Conservation (phyloP, 1,140 invertebrate genomes). For the Piezodorus guildinii region DNA sequence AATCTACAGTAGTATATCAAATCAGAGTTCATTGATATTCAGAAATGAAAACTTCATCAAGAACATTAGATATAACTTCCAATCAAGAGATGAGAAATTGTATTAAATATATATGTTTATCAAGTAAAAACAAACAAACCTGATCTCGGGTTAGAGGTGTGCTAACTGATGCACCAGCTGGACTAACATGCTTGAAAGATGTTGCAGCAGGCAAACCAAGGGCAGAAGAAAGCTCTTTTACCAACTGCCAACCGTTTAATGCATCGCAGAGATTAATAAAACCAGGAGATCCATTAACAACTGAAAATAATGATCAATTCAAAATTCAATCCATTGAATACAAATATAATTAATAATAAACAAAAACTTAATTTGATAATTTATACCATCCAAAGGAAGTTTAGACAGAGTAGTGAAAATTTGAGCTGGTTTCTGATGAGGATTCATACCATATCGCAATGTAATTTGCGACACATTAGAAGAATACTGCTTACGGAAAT, state of each 20-base stretch:
- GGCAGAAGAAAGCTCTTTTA: slow-evolving; percentile 72
- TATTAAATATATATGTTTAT: background rate
- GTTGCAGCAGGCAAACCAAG: slow-evolving; percentile 80
- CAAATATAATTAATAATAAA: background rate
- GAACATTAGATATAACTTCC: no score
- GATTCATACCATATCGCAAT: slow-evolving; percentile 94
- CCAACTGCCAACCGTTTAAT: slow-evolving; percentile 93
- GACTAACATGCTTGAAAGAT: slow-evolving; percentile 96
- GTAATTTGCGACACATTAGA: slow-evolving; percentile 63
- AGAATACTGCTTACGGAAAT: slow-evolving; percentile 85
- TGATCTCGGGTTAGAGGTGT: slow-evolving; percentile 45
- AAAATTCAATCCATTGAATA: no score
- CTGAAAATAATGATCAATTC: slow-evolving; percentile 32
- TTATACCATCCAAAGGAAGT: slow-evolving; percentile 65
- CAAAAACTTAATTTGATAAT: background rate
- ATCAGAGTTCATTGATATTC: no score
- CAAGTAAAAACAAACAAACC: slow-evolving; percentile 20
- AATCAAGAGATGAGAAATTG: background rate
- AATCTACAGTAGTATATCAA: no score
- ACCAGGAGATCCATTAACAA: slow-evolving; percentile 89
- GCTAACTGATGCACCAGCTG: slow-evolving; percentile 87
- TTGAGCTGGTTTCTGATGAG: slow-evolving; percentile 93
- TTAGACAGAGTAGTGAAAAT: slow-evolving; percentile 69
- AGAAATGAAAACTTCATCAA: no score
- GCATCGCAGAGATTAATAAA: slow-evolving; percentile 98